Evolutionary conservation across 2,113 vertebrate species (phyloP), one percentile per base, ranked within the genome.

Genomic region (Rana temporaria): DNA sequence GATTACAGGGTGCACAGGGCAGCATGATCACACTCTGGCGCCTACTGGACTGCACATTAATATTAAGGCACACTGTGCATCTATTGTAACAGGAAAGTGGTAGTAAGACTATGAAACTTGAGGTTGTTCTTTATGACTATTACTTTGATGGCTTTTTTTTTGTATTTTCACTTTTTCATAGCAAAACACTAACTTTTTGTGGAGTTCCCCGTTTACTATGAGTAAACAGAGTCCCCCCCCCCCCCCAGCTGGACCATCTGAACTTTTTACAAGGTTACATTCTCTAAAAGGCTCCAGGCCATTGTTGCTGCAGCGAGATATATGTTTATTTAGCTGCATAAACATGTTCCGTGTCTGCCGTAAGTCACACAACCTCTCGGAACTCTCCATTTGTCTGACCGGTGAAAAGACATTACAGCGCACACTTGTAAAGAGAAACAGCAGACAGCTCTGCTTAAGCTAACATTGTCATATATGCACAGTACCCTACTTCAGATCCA

Each of bases 251-350:
- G 74, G 59, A 19, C 60, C 60, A 48, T 65, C 42, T 2, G 8
- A 53, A 77, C 62, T 52, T 65, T 48, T 77, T 65, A 77, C 59
- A 77, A 65, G 74, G 74, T 77, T 53, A 63, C 64, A 77, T 77
- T 65, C 26, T 65, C 60, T 60, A 52, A 77, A 64, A 53, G 73
- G 62, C 56, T 62, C 57, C 30, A 6, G 38, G 74, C 60, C 60
- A 77, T 77, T 77, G 74, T 65, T 77, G 14, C 60, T 53, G 5
- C 63, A 2, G 48, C 12, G 52, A 30, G 74, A 38, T 38, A 64
- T 38, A 53, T 65, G 42, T 77, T 77, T 77, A 77, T 77, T 77
- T 77, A 77, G 74, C 74, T 77, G 74, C 59, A 22, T 60, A 77
- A 77, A 77, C 74, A 77, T 64, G 74, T 48, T 64, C 74, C 52